Evolutionary conservation across 2,113 vertebrate genomes (phyloP), one percentile per base, ranked within the genome.

Genomic region (Chlorocebus sabaeus): DNA sequence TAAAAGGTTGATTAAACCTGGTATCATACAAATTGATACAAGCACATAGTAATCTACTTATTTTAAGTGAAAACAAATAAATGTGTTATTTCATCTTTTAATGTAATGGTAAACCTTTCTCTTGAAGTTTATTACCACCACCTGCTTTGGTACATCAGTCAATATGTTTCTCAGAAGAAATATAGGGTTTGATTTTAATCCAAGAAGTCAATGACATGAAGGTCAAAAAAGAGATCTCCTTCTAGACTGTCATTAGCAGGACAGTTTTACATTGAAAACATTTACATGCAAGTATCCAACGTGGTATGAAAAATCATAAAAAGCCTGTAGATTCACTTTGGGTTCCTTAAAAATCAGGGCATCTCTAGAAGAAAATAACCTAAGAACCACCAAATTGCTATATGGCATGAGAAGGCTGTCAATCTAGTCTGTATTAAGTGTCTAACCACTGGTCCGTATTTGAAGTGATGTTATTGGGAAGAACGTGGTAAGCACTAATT

Each of bases 21-120:
- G 8, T 89, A 72, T 87, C 25, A 81, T 61, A 87, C 82, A 93
- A 90, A 81, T 93, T 96, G 64, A 83, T 52, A 55, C n/a, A 82
- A 93, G 55, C 32, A 95, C 55, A 50, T 64, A 18, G 78, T 83
- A 70, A 40, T 73, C n/a, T 84, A 67, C 17, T 82, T 79, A 86
- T 75, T 90, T 96, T 80, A 95, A 64, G 64, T 68, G 22, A 89
- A 23, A 95, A 30, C 3, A 87, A 96, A 76, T 55, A 35, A 81
- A 68, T 75, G 20, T 50, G 3, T 75, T 32, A 88, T 81, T 94
- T 72, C 76, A 13, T 89, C 22, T 67, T 78, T 93, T 75, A 40
- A 90, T 93, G 4, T 38, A 48, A 85, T 25, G 20, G 38, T 52
- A 83, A 64, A 11, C 4, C 23, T 94, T 43, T 10, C 5, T 70